Evolutionary conservation across 1,140 invertebrate species (phyloP).

Genomic region (Microplitis mediator): DNA sequence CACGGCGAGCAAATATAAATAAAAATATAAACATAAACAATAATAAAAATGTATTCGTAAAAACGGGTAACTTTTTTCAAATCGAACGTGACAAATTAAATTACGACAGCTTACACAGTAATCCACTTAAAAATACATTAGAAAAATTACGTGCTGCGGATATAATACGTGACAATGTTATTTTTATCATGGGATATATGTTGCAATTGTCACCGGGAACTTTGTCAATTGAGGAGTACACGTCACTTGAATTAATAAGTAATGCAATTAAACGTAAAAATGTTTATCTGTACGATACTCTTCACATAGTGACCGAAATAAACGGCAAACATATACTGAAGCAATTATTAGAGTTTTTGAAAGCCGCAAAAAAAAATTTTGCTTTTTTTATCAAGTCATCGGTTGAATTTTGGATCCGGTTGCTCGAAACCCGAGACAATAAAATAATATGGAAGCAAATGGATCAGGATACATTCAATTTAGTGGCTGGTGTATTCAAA

Average conservation of each 20-base stretch:
- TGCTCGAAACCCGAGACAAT: background rate
- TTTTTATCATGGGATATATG: constrained; percentile 13
- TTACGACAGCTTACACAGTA: no score
- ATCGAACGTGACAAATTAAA: background rate
- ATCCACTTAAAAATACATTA: background rate
- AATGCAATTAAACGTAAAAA: constrained; percentile 9
- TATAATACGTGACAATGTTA: background rate
- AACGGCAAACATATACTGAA: background rate
- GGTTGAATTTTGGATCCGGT: background rate
- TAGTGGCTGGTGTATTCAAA: background rate
- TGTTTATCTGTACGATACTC: constrained; percentile 12
- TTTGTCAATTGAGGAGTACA: constrained; percentile 2
- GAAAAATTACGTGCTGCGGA: background rate
- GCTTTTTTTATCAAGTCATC: background rate
- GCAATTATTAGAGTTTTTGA: background rate
- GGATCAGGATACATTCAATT: background rate
- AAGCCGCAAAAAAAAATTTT: background rate
- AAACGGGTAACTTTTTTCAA: background rate
- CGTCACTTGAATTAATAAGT: constrained; percentile 5
- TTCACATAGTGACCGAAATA: background rate
- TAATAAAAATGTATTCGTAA: background rate
- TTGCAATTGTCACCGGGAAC: background rate
- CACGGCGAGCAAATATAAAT: background rate
- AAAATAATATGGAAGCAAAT: background rate
- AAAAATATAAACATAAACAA: background rate